phyloP scores from a whole-genome alignment of 2,113 vertebrate genomes.

The Columba livia region DNA sequence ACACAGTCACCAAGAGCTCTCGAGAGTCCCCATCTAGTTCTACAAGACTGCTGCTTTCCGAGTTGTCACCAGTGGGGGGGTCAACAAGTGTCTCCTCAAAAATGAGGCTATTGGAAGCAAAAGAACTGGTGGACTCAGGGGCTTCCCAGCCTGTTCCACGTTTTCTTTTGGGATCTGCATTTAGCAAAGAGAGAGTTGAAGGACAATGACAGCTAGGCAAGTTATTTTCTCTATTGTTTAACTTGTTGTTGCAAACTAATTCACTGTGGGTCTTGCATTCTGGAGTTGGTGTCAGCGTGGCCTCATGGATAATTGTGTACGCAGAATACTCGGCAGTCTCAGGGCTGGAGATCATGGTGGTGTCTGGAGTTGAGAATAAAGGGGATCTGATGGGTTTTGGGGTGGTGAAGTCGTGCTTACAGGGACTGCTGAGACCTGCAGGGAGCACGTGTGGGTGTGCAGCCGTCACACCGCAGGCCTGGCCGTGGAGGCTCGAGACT shows the following conservation, averaged over 20 bases:
- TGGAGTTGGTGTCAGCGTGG: slow-evolving; percentile 72
- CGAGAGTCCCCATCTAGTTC: slow-evolving; percentile 82
- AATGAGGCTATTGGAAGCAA: background rate
- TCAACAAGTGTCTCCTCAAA: background rate
- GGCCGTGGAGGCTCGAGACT: slow-evolving; percentile 41
- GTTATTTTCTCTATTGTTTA: background rate
- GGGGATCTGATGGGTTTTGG: slow-evolving; percentile 11
- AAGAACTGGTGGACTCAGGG: background rate
- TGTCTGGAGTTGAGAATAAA: slow-evolving; percentile 48
- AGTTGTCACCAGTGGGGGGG: slow-evolving; percentile 67
- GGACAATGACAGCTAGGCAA: slow-evolving; percentile 17
- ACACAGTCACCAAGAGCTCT: slow-evolving; percentile 61
- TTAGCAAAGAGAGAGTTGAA: slow-evolving; percentile 55
- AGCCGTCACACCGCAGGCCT: background rate
- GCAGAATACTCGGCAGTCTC: slow-evolving; percentile 77
- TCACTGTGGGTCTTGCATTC: slow-evolving; percentile 60
- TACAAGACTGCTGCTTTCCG: slow-evolving; percentile 75
- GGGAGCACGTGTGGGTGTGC: background rate
- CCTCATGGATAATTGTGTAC: slow-evolving; percentile 77
- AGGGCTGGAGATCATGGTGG: slow-evolving; percentile 68
- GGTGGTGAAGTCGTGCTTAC: background rate
- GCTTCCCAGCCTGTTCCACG: slow-evolving; percentile 11
- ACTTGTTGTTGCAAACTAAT: slow-evolving; percentile 33
- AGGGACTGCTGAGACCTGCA: background rate
- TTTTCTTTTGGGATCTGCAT: slow-evolving; percentile 26